Conservation (phyloP, 2,113 vertebrate genomes). For the Oncorhynchus mykiss region DNA sequence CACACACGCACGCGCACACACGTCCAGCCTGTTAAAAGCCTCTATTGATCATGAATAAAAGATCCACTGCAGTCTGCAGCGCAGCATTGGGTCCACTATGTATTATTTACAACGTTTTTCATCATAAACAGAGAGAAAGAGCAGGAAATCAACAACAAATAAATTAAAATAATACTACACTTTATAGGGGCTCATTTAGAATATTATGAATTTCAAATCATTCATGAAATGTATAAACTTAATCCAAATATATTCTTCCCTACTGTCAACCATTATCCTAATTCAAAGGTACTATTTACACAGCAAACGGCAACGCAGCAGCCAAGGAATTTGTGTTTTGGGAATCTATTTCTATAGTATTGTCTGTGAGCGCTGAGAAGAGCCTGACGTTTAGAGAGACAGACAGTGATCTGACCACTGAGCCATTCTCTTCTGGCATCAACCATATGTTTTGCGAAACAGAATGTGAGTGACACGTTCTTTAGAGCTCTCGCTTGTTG, state of each 20-base stretch:
- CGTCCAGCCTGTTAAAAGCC: constrained; percentile 24
- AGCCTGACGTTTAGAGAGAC: constrained; percentile 47
- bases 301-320: background rate
- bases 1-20: too few species aligned
- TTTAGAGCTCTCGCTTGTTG: constrained; percentile 7
- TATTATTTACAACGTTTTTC: constrained; percentile 26
- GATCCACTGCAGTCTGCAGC: constrained; percentile 35
- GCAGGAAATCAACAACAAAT: background rate
- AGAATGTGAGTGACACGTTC: constrained; percentile 36
- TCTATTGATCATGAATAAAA: constrained; percentile 44
- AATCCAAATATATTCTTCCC: background rate
- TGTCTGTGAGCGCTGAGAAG: constrained; percentile 36
- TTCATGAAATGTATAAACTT: background rate
- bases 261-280: background rate
- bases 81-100: constrained; percentile 12
- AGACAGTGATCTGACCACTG: constrained; percentile 29
- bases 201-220: background rate
- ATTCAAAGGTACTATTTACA: background rate
- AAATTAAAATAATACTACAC: constrained; percentile 10
- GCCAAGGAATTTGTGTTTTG: constrained; percentile 1
- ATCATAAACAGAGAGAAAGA: background rate
- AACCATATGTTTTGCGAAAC: constrained; percentile 37
- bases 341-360: constrained; percentile 11
- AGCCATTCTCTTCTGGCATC: constrained; percentile 36
- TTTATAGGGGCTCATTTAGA: background rate